These are phyloP conservation scores for Hermetia illucens DNA, from an alignment of 1,140 invertebrate species.

Conservation along the genomic window DNA sequence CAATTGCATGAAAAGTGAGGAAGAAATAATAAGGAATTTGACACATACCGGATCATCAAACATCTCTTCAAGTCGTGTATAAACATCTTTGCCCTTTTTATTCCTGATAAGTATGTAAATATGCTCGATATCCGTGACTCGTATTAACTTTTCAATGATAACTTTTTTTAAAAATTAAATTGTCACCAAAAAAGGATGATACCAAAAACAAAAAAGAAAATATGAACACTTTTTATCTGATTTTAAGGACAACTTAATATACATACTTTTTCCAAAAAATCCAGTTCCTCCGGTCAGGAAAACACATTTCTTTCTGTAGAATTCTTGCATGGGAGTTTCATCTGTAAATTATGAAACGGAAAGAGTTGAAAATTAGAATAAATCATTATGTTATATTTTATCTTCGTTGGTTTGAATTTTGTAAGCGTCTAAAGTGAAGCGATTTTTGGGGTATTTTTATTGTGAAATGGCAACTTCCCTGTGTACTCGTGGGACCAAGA, in stretches of 20 bases:
- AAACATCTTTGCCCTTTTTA: conserved; percentile 59
- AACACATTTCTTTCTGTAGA: conserved; percentile 44
- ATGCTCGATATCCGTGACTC: conserved; percentile 57
- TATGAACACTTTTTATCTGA: neutral
- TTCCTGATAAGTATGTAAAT: conserved; percentile 64
- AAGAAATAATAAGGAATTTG: neutral
- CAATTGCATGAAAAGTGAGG: neutral
- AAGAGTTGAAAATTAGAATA: neutral
- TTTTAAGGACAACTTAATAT: conserved; percentile 11
- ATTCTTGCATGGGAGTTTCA: conserved; percentile 36
- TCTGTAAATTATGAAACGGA: conserved; percentile 5
- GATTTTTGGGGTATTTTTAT: too few species aligned
- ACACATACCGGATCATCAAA: conserved; percentile 43
- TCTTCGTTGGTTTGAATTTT: too few species aligned
- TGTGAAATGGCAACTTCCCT: too few species aligned
- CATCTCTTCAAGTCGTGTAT: conserved; percentile 43
- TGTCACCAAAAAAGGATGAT: too few species aligned
- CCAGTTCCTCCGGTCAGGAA: conserved; percentile 61
- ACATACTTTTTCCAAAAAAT: conserved; percentile 58
- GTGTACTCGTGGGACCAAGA: too few species aligned
- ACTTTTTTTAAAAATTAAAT: too few species aligned
- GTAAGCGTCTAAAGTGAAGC: too few species aligned
- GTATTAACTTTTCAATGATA: conserved; percentile 67
- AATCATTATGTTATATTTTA: too few species aligned
- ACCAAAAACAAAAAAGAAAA: neutral